phyloP scores from a whole-genome alignment of 2,113 vertebrate genomes.

The Gymnorhina tibicen region DNA sequence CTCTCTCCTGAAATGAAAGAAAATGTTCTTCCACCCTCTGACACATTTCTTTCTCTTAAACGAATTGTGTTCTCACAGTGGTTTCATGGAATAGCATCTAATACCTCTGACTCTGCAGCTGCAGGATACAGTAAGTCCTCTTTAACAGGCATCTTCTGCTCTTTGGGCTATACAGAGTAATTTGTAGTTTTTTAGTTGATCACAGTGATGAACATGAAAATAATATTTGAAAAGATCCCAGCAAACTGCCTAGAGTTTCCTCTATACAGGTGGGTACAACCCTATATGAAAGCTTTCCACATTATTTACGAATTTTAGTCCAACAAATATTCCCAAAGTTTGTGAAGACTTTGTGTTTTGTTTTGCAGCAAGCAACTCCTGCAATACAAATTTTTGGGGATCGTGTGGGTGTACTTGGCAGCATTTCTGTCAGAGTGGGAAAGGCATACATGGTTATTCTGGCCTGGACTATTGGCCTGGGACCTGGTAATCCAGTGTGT shows the following conservation, averaged over 20 bases:
- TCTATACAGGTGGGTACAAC: background rate
- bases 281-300: background rate
- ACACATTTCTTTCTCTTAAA: background rate
- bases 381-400: background rate
- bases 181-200: background rate
- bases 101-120: background rate
- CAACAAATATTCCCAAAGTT: background rate
- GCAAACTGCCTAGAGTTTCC: background rate
- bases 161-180: background rate
- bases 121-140: background rate
- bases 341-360: background rate
- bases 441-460: background rate
- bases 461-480: background rate
- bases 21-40: background rate
- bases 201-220: background rate
- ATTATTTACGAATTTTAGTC: background rate
- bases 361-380: background rate
- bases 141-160: background rate
- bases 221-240: background rate
- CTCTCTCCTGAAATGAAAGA: background rate
- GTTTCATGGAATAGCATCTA: background rate
- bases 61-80: background rate
- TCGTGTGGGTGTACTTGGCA: background rate
- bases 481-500: background rate
- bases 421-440: background rate